phyloP scores from a whole-genome alignment of 2,888 invertebrate species.

The Epinotia bilunana region DNA sequence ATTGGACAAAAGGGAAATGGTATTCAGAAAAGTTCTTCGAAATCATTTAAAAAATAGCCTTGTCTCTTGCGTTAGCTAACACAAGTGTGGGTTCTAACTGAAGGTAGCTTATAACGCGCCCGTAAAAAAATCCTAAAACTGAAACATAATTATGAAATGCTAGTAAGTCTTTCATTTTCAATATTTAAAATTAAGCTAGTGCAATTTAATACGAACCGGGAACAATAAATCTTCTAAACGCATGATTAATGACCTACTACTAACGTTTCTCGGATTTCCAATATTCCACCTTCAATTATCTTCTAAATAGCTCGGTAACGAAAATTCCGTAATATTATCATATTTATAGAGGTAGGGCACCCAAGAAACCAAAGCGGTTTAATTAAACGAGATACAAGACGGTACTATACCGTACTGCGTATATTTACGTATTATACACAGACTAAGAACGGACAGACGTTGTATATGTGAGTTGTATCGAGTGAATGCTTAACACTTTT shows the following conservation, averaged over 20 bases:
- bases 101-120: not conserved
- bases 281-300: slow-evolving; percentile 2
- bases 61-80: too few relatives aligned
- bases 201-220: not conserved
- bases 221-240: not conserved
- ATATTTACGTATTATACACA: slow-evolving; percentile 3
- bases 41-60: too few relatives aligned
- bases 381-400: slow-evolving; percentile 37
- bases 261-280: not conserved
- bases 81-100: too few relatives aligned
- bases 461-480: not conserved
- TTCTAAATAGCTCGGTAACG: slow-evolving; percentile 5
- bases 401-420: slow-evolving; percentile 13
- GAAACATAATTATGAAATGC: too few relatives aligned
- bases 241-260: not conserved
- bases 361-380: slow-evolving; percentile 41
- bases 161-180: too few relatives aligned
- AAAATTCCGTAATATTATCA: slow-evolving; percentile 25
- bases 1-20: too few relatives aligned
- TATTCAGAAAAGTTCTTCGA: too few relatives aligned
- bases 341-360: slow-evolving; percentile 36
- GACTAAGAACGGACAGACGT: slow-evolving; percentile 9
- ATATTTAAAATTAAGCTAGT: too few relatives aligned
- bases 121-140: not conserved
- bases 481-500: not conserved